Evolutionary conservation across 2,888 invertebrate genomes (phyloP).

Genomic region (Acrocyrtus sp.): DNA sequence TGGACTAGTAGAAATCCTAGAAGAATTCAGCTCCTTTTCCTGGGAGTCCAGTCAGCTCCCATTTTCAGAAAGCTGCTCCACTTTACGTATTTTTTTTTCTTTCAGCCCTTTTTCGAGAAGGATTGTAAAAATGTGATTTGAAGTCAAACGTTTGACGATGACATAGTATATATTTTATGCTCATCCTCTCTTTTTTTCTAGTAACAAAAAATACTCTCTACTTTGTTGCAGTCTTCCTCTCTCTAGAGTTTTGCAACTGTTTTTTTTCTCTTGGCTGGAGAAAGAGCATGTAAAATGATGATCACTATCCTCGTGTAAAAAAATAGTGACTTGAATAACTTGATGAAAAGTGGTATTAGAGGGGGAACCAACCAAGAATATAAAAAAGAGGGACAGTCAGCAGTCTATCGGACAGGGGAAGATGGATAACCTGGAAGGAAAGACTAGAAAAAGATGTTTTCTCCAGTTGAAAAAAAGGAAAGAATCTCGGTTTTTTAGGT

Average conservation of each 20-base stretch:
- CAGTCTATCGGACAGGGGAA: slow-evolving; percentile 46
- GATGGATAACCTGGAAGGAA: slow-evolving; percentile 43
- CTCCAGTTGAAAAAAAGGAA: neutral
- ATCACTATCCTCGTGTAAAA: no score
- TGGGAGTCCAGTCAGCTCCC: no score
- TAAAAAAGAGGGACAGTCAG: slow-evolving; percentile 48
- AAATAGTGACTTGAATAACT: slow-evolving; percentile 22
- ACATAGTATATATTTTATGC: slow-evolving; percentile 37
- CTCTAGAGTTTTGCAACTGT: no score
- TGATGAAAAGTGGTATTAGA: slow-evolving; percentile 47
- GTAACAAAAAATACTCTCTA: no score
- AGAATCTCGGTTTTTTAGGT: neutral
- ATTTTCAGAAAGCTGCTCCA: no score
- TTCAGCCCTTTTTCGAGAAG: no score
- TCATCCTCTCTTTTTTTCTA: slow-evolving; percentile 5
- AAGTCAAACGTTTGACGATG: slow-evolving; percentile 44
- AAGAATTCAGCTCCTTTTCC: no score
- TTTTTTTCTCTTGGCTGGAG: no score
- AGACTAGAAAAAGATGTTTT: slow-evolving; percentile 7
- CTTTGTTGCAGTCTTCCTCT: no score
- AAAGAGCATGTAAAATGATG: no score
- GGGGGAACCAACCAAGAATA: slow-evolving; percentile 29
- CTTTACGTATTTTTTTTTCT: no score
- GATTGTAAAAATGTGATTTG: slow-evolving; percentile 47
- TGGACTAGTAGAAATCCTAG: no score